A percentile compares a stretch with the other conserved stretches of the same genome.
Evolutionary conservation across 2,797 vertebrate species (phyloP).

Genomic region (Peromyscus aztecus): DNA sequence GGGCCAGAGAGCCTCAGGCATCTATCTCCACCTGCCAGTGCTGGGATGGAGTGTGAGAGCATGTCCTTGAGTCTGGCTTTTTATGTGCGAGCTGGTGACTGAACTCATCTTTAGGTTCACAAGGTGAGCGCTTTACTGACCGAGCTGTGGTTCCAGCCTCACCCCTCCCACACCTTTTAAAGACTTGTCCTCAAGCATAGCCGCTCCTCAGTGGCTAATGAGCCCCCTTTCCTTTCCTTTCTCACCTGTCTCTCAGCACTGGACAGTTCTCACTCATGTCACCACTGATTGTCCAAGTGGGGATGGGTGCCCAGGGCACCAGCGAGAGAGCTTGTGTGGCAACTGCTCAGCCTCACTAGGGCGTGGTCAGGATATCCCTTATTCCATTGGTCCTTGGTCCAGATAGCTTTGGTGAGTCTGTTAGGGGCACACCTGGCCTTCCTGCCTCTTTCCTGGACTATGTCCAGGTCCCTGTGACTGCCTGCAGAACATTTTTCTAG

Average conservation of each 20-base stretch:
- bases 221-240: accelerated
- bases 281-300: neutral
- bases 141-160: neutral
- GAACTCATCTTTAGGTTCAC: no score
- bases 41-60: neutral
- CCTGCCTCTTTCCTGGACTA: neutral
- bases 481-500: accelerated
- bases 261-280: neutral
- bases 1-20: neutral
- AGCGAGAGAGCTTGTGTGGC: neutral
- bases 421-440: neutral
- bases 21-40: neutral
- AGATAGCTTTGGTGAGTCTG: neutral
- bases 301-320: neutral
- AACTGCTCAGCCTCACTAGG: neutral
- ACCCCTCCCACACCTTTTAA: no score
- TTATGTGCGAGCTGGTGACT: neutral
- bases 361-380: neutral
- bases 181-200: neutral
- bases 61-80: neutral
- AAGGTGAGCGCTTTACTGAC: neutral
- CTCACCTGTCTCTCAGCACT: neutral
- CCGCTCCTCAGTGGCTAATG: neutral
- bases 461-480: neutral
- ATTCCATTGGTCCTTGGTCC: neutral